A percentile compares a stretch with the other conserved stretches of the same genome.
phyloP scores from a whole-genome alignment of 1,140 invertebrate genomes.

The Telenomus remus region DNA sequence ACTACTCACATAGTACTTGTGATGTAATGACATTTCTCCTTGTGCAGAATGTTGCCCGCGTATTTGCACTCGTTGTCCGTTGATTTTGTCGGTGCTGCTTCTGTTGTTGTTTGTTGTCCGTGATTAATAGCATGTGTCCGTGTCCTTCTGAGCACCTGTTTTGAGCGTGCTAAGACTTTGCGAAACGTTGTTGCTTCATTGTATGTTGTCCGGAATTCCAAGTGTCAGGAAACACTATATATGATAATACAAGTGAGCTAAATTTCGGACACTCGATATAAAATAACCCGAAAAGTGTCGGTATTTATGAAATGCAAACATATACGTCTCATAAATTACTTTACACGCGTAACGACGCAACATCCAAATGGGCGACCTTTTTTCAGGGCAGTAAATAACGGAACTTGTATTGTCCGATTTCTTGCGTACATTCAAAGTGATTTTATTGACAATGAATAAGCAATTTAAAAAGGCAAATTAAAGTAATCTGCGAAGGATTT shows the following conservation, averaged over 20 bases:
- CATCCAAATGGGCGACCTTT: conserved; percentile 11
- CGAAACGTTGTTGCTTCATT: conserved; percentile 30
- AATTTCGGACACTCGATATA: conserved; percentile 19
- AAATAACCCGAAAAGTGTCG: conserved; percentile 17
- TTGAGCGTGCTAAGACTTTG: conserved; percentile 27
- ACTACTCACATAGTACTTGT: conserved; percentile 73
- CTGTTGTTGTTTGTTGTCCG: conserved; percentile 1
- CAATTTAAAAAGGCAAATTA: neutral
- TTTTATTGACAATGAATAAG: conserved; percentile 1
- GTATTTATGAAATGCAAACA: conserved; percentile 7
- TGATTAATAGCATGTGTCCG: neutral
- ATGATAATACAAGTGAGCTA: conserved; percentile 36
- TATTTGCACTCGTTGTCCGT: conserved; percentile 17
- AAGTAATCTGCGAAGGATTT: neutral
- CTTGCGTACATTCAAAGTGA: neutral
- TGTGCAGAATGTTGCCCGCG: conserved; percentile 21
- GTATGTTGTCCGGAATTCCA: conserved; percentile 29
- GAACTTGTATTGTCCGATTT: conserved; percentile 6
- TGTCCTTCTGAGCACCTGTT: conserved; percentile 21
- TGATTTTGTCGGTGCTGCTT: neutral
- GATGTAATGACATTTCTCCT: conserved; percentile 72
- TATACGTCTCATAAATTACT: conserved; percentile 23
- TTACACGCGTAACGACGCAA: conserved; percentile 17
- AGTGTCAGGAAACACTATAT: conserved; percentile 33
- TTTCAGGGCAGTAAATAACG: conserved; percentile 8